Base-by-base conservation (phyloP, 2,113 vertebrate genomes). In the Thinocorus orbignyianus region DNA sequence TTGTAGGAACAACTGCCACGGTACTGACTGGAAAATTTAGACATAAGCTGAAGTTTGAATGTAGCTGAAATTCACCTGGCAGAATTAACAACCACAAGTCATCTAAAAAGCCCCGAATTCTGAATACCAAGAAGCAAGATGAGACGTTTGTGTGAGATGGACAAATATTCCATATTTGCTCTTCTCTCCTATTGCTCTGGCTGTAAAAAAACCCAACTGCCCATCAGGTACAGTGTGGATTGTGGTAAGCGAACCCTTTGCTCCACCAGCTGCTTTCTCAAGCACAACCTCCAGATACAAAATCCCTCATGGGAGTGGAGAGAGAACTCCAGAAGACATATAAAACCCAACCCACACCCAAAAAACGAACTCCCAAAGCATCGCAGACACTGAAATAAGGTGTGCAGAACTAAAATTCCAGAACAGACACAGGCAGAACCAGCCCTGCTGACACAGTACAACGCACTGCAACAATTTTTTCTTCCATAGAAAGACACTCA, bases 381-480 rank as follows among this genome's bases (percentile, higher is more conserved):
- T n/a, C 66, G 51, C 64, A 81, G 65, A 52, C 42, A 25, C 42
- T 11, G 44, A 41, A 62, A 19, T 7, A 23, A 61, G 44, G 52
- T 20, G 17, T 31, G 35, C 24, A 76, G 55, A 78, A 20, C 13
- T 11, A 31, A 57, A 30, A 7, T 4, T 30, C 10, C 25, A 54
- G 33, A 3, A 7, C 3, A 62, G 37, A 8, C 4, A 19, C 12
- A 9, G n/a, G 69, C 72, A 84, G 51, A 46, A 28, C 20, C 69
- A 81, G 69, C 31, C 46, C 5, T 2, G n/a, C 11, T 1, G 1
- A 37, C 26, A 31, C 1, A 0, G 13, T 2, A 25, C 31, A 37
- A 22, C 0, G 48, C 48, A 48, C 81, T 33, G 69, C 48, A 66
- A 22, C 42, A 84, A 17, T 23, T 24, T 24, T 2, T 37, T 19